A percentile compares a stretch with the other conserved stretches of the same genome.
Evolutionary conservation across 1,140 invertebrate species (phyloP).

Genomic region (Amyelois transitella): DNA sequence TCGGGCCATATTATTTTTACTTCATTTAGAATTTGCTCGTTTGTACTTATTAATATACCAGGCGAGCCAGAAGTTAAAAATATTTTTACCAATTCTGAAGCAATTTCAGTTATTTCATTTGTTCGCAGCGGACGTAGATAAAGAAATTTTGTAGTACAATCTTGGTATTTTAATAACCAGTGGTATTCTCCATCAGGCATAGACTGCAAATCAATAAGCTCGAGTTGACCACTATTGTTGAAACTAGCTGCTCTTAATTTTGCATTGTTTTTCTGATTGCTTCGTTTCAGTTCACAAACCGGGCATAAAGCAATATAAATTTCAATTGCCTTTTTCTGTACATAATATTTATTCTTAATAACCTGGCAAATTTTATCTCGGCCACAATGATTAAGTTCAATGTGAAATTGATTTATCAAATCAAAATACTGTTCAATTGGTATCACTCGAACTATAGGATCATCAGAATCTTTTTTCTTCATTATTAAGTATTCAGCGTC

Average conservation of each 20-base stretch:
- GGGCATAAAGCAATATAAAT: neutral
- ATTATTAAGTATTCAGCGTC: neutral
- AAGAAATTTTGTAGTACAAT: neutral
- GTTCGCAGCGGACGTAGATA: neutral
- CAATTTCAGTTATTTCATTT: neutral
- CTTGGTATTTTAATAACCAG: conserved; percentile 3
- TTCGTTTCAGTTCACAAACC: neutral
- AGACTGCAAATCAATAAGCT: conserved; percentile 4
- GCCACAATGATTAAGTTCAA: neutral
- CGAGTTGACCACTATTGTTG: neutral
- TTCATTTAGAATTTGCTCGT: neutral
- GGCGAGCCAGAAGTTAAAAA: neutral
- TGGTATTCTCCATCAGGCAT: conserved; percentile 1
- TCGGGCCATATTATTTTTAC: neutral
- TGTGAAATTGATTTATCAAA: neutral
- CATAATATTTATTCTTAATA: conserved; percentile 1
- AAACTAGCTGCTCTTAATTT: neutral
- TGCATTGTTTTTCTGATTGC: neutral
- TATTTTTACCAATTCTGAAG: neutral
- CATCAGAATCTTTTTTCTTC: neutral
- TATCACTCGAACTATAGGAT: neutral
- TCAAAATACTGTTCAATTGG: conserved; percentile 4
- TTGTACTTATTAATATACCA: neutral
- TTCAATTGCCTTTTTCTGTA: conserved; percentile 1
- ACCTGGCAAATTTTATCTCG: neutral